Conservation (phyloP, 2,797 vertebrate genomes). For the Acrocephalus scirpaceus region DNA sequence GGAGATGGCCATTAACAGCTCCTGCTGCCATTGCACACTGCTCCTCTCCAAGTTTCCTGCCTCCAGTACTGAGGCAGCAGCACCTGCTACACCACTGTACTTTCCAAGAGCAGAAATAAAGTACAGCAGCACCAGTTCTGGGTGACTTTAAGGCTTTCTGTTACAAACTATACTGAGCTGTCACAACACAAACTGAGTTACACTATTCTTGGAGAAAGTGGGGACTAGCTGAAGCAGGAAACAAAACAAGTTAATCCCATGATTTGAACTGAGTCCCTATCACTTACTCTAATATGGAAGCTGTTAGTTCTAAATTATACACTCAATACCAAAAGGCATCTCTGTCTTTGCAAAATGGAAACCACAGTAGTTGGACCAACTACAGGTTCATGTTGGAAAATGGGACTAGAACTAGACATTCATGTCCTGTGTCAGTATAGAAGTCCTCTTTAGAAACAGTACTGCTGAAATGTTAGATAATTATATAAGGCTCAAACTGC, state of each 20-base stretch:
- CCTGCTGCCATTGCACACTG: background rate
- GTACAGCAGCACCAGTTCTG: background rate
- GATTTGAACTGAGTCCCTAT: background rate
- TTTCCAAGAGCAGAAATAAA: background rate
- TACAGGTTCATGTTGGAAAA: background rate
- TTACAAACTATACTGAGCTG: background rate
- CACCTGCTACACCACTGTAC: background rate
- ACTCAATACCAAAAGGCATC: background rate
- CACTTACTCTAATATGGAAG: background rate
- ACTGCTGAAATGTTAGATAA: conserved; percentile 21
- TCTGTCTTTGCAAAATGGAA: background rate
- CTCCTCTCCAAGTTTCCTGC: background rate
- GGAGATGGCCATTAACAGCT: background rate
- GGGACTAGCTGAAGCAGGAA: background rate
- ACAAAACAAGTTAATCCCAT: background rate
- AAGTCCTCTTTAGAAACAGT: background rate
- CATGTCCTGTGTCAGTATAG: background rate
- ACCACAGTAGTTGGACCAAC: background rate
- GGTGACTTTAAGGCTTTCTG: background rate
- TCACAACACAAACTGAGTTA: background rate
- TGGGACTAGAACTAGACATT: background rate
- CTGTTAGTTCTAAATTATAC: background rate
- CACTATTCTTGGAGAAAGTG: background rate
- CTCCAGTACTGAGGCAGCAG: background rate
- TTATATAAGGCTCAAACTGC: background rate